A percentile compares a stretch with the other conserved stretches of the same genome.
Evolutionary conservation across 1,140 invertebrate genomes (phyloP).

Genomic region (Dinoponera quadriceps): DNA sequence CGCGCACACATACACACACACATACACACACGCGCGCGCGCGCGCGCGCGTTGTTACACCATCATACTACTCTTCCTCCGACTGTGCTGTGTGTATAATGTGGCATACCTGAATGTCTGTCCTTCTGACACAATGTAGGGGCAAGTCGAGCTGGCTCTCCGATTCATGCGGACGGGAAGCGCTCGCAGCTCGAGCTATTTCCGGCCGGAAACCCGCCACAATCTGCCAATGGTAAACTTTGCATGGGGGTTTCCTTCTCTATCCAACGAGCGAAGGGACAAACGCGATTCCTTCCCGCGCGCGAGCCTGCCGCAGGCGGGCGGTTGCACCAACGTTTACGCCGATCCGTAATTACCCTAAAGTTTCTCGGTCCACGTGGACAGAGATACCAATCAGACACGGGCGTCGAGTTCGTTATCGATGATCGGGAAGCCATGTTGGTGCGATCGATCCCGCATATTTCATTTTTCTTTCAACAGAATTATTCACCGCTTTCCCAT

Average conservation of each 20-base stretch:
- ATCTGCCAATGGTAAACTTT: constrained; percentile 91
- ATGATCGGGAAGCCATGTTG: background rate
- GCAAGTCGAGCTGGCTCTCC: constrained; percentile 90
- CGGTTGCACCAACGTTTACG: constrained; percentile 19
- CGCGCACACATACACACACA: background rate
- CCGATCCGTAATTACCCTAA: constrained; percentile 24
- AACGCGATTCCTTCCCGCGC: constrained; percentile 4
- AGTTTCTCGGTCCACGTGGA: background rate
- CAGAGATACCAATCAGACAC: background rate
- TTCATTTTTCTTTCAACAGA: constrained; percentile 12
- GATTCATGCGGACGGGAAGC: constrained; percentile 83
- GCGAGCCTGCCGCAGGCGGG: background rate
- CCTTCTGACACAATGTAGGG: constrained; percentile 86
- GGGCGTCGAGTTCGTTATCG: background rate
- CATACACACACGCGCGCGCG: too few relatives aligned
- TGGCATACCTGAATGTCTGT: constrained; percentile 84
- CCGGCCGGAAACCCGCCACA: constrained; percentile 88
- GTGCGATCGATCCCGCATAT: constrained; percentile 28
- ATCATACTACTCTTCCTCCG: constrained; percentile 61
- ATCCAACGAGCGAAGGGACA: constrained; percentile 21
- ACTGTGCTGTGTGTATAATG: constrained; percentile 79
- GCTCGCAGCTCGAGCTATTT: constrained; percentile 91
- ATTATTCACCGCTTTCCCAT: constrained; percentile 36
- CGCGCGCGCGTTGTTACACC: constrained; percentile 1
- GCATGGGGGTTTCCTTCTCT: constrained; percentile 78